Conservation (phyloP, 1,140 invertebrate species). For the Plectrocnemia conspersa region DNA sequence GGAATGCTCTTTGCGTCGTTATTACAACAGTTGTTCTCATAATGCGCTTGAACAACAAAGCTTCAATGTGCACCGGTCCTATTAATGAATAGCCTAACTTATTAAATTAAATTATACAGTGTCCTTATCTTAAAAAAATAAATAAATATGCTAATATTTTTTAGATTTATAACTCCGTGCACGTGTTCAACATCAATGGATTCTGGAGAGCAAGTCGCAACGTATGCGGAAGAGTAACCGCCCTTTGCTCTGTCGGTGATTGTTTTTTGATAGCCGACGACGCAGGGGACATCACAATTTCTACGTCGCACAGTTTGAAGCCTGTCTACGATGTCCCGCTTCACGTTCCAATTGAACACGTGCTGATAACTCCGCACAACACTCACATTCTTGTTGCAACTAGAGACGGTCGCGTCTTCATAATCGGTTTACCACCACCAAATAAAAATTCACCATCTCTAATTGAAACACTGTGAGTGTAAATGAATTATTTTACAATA, state of each 20-base stretch:
- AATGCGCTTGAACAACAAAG: too few species aligned
- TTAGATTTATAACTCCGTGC: conserved; percentile 49
- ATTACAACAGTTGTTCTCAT: too few species aligned
- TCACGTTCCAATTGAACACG: conserved; percentile 55
- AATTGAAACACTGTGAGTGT: conserved; percentile 27
- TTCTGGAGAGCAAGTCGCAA: conserved; percentile 51
- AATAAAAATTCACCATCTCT: conserved; percentile 29
- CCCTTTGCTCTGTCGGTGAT: conserved; percentile 48
- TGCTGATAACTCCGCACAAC: conserved; percentile 55
- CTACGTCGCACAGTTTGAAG: conserved; percentile 42
- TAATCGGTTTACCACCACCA: conserved; percentile 42
- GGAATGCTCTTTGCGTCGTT: too few species aligned
- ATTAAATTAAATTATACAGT: too few species aligned
- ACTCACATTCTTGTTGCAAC: conserved; percentile 59
- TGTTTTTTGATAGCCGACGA: conserved; percentile 51
- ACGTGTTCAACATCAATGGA: conserved; percentile 60
- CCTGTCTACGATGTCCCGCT: conserved; percentile 54
- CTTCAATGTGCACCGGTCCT: too few species aligned
- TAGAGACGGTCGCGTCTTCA: conserved; percentile 58
- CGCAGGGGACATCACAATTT: conserved; percentile 57
- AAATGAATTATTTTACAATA: too few species aligned
- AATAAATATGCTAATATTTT: too few species aligned
- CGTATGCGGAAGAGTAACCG: conserved; percentile 50
- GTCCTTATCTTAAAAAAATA: too few species aligned
- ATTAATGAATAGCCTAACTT: too few species aligned